Conservation (phyloP, 2,888 invertebrate genomes). For the Theretra japonica region DNA sequence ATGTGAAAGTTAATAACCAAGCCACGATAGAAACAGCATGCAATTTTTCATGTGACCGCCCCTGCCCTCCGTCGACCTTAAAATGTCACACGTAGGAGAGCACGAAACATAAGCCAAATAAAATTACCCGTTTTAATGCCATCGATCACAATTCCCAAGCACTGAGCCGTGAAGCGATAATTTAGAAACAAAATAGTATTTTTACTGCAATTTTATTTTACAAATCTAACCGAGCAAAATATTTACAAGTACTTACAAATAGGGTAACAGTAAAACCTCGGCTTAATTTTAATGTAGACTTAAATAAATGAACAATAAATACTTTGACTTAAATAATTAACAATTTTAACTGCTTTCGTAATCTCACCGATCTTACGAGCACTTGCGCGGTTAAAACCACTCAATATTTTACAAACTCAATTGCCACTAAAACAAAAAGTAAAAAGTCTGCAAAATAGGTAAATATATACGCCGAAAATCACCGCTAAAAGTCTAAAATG, state of each 20-base stretch:
- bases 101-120: background rate
- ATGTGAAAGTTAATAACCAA: background rate
- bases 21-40: background rate
- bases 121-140: background rate
- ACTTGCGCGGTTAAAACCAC: background rate
- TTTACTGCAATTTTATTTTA: too few species aligned
- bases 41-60: background rate
- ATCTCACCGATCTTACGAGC: too few species aligned
- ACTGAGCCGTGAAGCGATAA: background rate
- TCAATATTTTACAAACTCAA: background rate
- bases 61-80: background rate
- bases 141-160: background rate
- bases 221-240: too few species aligned
- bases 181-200: background rate
- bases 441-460: slow-evolving; percentile 9
- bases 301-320: too few species aligned
- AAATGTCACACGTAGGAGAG: background rate
- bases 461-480: slow-evolving; percentile 16
- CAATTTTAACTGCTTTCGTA: too few species aligned
- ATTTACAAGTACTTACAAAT: too few species aligned
- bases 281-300: too few species aligned
- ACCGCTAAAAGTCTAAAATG: slow-evolving; percentile 13
- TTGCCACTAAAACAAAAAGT: background rate
- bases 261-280: too few species aligned
- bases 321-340: too few species aligned